Percentiles rank a stretch among this genome's conserved stretches.
phyloP scores from a whole-genome alignment of 2,113 vertebrate species.

The Brachyistius frenatus region DNA sequence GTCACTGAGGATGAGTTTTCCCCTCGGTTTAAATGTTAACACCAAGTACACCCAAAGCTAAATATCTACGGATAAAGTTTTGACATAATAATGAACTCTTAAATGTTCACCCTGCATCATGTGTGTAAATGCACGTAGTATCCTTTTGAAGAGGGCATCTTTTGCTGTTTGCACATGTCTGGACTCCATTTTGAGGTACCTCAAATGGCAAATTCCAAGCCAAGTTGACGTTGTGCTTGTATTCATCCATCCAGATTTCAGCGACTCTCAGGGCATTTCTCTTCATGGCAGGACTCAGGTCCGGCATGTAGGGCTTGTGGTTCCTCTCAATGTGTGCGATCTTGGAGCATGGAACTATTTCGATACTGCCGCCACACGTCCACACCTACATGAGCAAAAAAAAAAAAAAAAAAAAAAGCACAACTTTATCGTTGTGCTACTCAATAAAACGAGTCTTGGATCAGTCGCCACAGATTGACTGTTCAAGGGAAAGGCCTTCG shows the following conservation, averaged over 20 bases:
- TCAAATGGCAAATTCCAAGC: constrained; percentile 85
- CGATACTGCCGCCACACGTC: constrained; percentile 87
- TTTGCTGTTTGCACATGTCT: not conserved
- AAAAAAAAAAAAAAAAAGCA: not conserved
- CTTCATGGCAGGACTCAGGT: constrained; percentile 67
- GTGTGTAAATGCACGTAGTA: not conserved
- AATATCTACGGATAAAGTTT: too few species aligned
- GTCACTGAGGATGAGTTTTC: too few species aligned
- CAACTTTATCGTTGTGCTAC: not conserved
- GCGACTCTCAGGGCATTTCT: constrained; percentile 84
- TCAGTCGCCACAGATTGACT: too few species aligned
- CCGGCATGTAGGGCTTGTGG: constrained; percentile 84
- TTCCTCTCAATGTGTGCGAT: constrained; percentile 84
- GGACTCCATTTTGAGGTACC: constrained; percentile 55
- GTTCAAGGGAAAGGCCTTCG: too few species aligned
- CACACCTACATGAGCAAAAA: constrained; percentile 77
- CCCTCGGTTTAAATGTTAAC: too few species aligned
- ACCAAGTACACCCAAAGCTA: too few species aligned
- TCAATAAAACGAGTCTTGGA: too few species aligned
- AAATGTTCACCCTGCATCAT: not conserved
- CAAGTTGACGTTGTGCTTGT: constrained; percentile 84
- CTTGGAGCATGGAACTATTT: constrained; percentile 86
- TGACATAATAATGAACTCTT: too few species aligned
- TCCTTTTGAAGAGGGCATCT: too few species aligned
- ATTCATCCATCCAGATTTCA: constrained; percentile 88